phyloP scores from a whole-genome alignment of 2,888 invertebrate genomes.

The Dascillus cervinus region DNA sequence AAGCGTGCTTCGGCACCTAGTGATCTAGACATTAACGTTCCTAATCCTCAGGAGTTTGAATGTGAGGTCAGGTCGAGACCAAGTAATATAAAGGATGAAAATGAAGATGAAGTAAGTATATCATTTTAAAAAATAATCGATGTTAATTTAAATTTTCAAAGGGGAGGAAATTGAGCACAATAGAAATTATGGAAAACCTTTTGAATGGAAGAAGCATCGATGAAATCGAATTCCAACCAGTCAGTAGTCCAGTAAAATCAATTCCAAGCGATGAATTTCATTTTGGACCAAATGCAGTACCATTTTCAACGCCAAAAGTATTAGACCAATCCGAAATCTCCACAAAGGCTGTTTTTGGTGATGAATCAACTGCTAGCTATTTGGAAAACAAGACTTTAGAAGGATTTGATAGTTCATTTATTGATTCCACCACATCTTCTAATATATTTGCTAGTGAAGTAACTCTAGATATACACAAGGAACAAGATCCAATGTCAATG shows the following conservation, averaged over 20 bases:
- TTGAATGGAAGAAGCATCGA: constrained; percentile 41
- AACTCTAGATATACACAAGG: constrained; percentile 44
- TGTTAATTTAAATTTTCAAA: constrained; percentile 12
- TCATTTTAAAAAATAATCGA: background rate
- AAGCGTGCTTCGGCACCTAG: constrained; percentile 52
- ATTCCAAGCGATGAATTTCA: constrained; percentile 47
- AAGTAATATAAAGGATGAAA: constrained; percentile 49
- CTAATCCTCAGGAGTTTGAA: constrained; percentile 56
- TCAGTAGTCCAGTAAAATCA: constrained; percentile 17
- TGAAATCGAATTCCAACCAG: constrained; percentile 39
- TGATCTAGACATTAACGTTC: constrained; percentile 49
- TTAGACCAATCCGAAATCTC: constrained; percentile 46
- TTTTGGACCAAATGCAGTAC: constrained; percentile 55
- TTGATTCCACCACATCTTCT: constrained; percentile 7
- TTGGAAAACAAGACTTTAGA: constrained; percentile 19
- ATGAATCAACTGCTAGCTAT: constrained; percentile 41
- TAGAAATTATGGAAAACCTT: constrained; percentile 39
- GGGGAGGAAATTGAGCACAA: constrained; percentile 29
- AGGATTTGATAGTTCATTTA: constrained; percentile 10
- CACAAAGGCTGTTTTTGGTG: constrained; percentile 46
- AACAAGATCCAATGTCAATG: constrained; percentile 58
- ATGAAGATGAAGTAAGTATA: constrained; percentile 40
- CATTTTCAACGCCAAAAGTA: constrained; percentile 34
- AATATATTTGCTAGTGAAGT: background rate
- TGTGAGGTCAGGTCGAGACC: constrained; percentile 57